Percentiles rank a stretch among this genome's conserved stretches.
These are phyloP conservation scores for Galago senegalensis DNA, from an alignment of 2,797 vertebrate species.

Conservation along the genomic window DNA sequence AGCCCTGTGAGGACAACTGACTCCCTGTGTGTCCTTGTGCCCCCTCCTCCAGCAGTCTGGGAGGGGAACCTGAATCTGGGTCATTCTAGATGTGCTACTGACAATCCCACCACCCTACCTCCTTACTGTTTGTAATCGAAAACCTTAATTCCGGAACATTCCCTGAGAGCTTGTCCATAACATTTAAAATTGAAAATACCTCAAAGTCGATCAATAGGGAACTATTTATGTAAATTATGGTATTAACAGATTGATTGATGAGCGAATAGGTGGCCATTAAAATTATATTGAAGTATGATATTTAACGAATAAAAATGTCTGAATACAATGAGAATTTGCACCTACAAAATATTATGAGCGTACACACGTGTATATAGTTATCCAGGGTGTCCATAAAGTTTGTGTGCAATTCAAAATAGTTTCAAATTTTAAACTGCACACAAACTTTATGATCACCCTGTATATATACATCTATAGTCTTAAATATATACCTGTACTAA, in stretches of 20 bases:
- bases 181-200: neutral
- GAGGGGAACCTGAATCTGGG: neutral
- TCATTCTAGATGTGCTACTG: neutral
- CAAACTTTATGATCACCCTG: too few species aligned
- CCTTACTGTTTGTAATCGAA: neutral
- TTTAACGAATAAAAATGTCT: slow-evolving; percentile 17
- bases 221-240: neutral
- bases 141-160: neutral
- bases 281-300: neutral
- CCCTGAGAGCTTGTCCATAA: neutral
- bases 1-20: neutral
- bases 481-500: neutral
- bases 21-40: neutral
- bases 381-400: too few species aligned
- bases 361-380: neutral
- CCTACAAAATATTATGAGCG: neutral
- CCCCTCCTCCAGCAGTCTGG: neutral
- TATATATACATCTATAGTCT: neutral
- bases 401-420: too few species aligned
- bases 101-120: neutral
- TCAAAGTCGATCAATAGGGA: neutral
- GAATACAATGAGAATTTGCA: neutral
- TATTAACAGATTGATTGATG: neutral
- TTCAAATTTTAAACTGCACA: too few species aligned
- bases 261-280: neutral